A percentile compares a stretch with the other conserved stretches of the same genome.
These are phyloP conservation scores for Calephelis perditalis DNA, from an alignment of 2,888 invertebrate genomes.

Conservation along the genomic window DNA sequence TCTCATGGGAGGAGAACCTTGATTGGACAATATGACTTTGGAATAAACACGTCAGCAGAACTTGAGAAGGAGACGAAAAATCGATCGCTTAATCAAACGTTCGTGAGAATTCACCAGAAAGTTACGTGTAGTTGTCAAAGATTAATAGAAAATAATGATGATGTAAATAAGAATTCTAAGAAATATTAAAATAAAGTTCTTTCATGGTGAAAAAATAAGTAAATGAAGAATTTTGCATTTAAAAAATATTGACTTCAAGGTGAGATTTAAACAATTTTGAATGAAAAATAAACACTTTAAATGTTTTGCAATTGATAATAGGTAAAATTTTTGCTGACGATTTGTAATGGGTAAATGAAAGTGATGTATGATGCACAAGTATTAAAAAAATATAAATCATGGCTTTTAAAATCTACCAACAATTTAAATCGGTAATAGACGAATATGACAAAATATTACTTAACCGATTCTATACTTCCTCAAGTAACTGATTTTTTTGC, in stretches of 20 bases:
- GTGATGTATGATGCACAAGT: too few species aligned
- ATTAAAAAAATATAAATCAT: too few species aligned
- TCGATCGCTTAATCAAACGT: constrained; percentile 3
- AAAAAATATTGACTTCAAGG: neutral
- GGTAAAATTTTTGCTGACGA: neutral
- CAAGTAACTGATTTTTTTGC: too few species aligned
- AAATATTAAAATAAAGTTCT: neutral
- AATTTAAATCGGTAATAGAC: too few species aligned
- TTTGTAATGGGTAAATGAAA: neutral
- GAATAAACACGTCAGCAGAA: constrained; percentile 3
- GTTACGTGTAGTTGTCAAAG: constrained; percentile 1
- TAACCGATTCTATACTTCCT: too few species aligned
- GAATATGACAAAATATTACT: too few species aligned
- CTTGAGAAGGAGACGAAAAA: constrained; percentile 2
- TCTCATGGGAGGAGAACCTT: neutral
- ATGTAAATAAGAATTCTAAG: neutral
- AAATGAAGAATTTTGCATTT: neutral
- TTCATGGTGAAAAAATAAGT: neutral
- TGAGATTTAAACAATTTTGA: too few species aligned
- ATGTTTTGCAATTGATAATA: neutral
- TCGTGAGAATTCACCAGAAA: neutral
- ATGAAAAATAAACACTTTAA: too few species aligned
- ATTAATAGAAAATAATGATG: neutral
- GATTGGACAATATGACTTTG: neutral
- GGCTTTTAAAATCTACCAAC: too few species aligned